These are phyloP conservation scores for Sesamia nonagrioides DNA, from an alignment of 1,140 invertebrate genomes.

Conservation along the genomic window DNA sequence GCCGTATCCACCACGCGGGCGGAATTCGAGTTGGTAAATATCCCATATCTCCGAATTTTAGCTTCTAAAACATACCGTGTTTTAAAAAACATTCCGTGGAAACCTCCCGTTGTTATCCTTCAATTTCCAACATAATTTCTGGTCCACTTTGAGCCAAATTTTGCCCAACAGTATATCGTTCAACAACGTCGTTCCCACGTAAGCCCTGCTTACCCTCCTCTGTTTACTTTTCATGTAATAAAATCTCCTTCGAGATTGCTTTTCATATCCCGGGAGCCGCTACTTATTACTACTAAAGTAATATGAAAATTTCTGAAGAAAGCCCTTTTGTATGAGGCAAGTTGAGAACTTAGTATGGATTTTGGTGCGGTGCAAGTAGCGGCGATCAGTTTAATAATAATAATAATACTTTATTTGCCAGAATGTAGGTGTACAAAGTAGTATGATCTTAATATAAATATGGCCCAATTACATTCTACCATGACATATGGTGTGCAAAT, in stretches of 20 bases:
- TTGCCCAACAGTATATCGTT: not conserved
- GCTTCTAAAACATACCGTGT: too few species aligned
- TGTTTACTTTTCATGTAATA: constrained; percentile 44
- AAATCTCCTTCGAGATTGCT: constrained; percentile 41
- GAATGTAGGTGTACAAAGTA: too few species aligned
- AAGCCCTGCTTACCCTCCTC: not conserved
- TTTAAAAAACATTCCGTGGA: too few species aligned
- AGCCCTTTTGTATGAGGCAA: constrained; percentile 42
- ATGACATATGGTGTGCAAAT: too few species aligned
- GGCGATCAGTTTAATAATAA: not conserved
- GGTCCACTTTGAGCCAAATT: not conserved
- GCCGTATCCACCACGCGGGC: too few species aligned
- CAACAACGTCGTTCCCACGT: not conserved
- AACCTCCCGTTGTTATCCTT: too few species aligned
- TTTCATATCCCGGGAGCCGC: constrained; percentile 24
- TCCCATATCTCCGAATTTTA: too few species aligned
- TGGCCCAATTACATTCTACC: too few species aligned
- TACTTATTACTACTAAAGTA: constrained; percentile 47
- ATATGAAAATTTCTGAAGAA: constrained; percentile 48
- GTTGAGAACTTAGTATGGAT: constrained; percentile 42
- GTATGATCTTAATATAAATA: too few species aligned
- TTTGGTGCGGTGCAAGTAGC: not conserved
- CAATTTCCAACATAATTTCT: not conserved
- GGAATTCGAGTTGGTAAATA: too few species aligned
- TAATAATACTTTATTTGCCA: too few species aligned